These are phyloP conservation scores for Orthosia gracilis DNA, from an alignment of 2,888 invertebrate species.

Conservation along the genomic window DNA sequence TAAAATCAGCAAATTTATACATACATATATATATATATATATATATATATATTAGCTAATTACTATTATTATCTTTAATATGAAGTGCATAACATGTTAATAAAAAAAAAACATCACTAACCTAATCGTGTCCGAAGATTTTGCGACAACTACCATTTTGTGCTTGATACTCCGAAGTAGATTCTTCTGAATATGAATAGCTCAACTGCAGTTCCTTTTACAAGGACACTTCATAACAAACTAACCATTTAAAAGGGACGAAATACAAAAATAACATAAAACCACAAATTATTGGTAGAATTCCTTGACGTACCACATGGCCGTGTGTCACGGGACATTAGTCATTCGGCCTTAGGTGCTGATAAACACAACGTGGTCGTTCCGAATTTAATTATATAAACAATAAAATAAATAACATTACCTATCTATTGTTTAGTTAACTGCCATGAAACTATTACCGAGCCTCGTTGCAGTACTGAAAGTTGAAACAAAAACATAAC, in stretches of 20 bases:
- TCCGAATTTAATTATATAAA: conserved; percentile 62
- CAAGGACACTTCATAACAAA: neutral
- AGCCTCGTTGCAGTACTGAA: neutral
- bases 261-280: conserved; percentile 30
- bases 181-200: neutral
- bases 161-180: neutral
- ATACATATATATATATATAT: no score
- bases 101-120: neutral
- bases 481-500: neutral
- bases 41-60: no score
- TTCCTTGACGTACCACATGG: conserved; percentile 60
- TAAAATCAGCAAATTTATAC: no score
- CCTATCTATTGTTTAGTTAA: conserved; percentile 36
- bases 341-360: conserved; percentile 76
- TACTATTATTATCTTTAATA: no score
- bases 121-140: neutral
- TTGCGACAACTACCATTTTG: neutral
- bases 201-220: neutral
- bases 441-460: conserved; percentile 17
- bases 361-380: conserved; percentile 58
- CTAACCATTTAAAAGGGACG: neutral
- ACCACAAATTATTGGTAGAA: conserved; percentile 42
- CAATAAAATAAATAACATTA: conserved; percentile 44
- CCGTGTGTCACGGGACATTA: conserved; percentile 75
- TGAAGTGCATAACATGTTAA: neutral